A percentile compares a stretch with the other conserved stretches of the same genome.
phyloP scores from a whole-genome alignment of 92 coral and sea anemone species.

The Meandrina meandrites region DNA sequence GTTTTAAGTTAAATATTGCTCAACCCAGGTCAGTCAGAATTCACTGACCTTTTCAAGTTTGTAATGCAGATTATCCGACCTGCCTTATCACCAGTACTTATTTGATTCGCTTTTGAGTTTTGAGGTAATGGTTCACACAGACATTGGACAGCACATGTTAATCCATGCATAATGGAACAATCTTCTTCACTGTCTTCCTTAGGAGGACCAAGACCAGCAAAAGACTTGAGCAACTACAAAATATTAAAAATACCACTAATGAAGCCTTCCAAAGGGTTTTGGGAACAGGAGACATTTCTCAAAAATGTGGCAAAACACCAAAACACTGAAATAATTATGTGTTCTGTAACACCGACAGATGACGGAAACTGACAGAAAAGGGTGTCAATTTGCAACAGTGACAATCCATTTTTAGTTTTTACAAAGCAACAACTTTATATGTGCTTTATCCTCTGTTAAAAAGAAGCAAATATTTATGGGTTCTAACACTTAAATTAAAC shows the following conservation, averaged over 20 bases:
- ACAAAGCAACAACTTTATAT: too few relatives aligned
- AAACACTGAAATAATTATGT: too few relatives aligned
- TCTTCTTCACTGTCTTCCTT: conserved; percentile 78
- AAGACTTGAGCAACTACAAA: conserved; percentile 80
- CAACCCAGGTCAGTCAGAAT: not conserved
- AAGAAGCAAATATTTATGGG: too few relatives aligned
- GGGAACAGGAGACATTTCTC: too few relatives aligned
- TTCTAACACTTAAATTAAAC: too few relatives aligned
- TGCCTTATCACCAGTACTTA: conserved; percentile 52
- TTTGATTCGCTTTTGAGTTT: conserved; percentile 54
- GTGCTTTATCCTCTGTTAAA: too few relatives aligned
- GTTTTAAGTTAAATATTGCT: too few relatives aligned
- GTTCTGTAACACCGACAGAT: too few relatives aligned
- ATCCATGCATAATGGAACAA: conserved; percentile 73
- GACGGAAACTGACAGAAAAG: too few relatives aligned
- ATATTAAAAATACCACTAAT: not conserved
- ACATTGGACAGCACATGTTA: conserved; percentile 84
- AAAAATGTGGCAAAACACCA: too few relatives aligned
- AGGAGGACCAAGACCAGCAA: conserved; percentile 85
- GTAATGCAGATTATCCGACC: conserved; percentile 87
- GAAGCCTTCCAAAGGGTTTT: not conserved
- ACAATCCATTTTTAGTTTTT: too few relatives aligned
- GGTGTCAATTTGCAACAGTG: too few relatives aligned
- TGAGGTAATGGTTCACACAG: conserved; percentile 70
- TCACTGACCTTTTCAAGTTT: conserved; percentile 73